phyloP scores from a whole-genome alignment of 2,888 invertebrate species.

The Archips xylosteana region DNA sequence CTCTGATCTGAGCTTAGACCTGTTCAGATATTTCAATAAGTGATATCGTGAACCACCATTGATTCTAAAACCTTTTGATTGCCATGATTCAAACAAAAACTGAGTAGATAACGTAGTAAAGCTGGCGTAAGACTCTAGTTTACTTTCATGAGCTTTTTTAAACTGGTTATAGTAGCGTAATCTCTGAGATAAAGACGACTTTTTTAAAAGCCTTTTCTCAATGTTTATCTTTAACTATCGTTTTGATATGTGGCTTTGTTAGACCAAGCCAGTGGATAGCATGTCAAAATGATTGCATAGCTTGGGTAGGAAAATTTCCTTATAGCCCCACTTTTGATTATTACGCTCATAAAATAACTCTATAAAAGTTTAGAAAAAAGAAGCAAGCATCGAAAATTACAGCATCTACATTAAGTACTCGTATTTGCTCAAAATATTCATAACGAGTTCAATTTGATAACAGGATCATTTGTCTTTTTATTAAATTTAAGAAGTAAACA shows the following conservation, averaged over 20 bases:
- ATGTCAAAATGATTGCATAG: not conserved
- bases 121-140: slow-evolving; percentile 29
- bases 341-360: too few relatives aligned
- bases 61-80: not conserved
- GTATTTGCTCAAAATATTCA: too few relatives aligned
- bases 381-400: too few relatives aligned
- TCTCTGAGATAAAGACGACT: slow-evolving; percentile 28
- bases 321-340: not conserved
- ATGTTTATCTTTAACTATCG: slow-evolving; percentile 18
- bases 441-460: not conserved
- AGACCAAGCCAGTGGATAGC: not conserved
- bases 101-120: slow-evolving; percentile 13
- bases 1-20: too few relatives aligned
- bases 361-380: too few relatives aligned
- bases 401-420: too few relatives aligned
- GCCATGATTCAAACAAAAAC: not conserved
- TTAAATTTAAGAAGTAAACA: not conserved
- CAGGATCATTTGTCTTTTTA: not conserved
- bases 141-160: slow-evolving; percentile 27
- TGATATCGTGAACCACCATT: not conserved
- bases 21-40: too few relatives aligned
- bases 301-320: not conserved
- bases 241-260: slow-evolving; percentile 15
- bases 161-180: slow-evolving; percentile 29
- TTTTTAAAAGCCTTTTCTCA: slow-evolving; percentile 15